phyloP scores from a whole-genome alignment of 2,113 vertebrate species.

The Baryphthengus martii region DNA sequence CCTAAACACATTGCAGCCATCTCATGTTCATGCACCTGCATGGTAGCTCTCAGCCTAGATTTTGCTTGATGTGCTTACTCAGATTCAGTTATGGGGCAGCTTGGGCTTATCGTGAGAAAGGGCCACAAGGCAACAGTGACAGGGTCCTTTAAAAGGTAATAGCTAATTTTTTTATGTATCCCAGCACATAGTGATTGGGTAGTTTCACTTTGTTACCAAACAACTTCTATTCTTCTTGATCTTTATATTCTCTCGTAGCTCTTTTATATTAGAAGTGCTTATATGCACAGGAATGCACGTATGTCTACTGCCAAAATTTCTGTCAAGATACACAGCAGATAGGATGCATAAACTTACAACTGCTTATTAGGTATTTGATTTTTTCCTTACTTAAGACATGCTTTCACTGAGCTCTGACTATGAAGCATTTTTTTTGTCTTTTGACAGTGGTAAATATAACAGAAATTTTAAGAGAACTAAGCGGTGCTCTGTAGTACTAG shows the following conservation, averaged over 20 bases:
- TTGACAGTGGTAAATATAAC: neutral
- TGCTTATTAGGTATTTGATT: neutral
- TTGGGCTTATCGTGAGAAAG: neutral
- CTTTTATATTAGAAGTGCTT: neutral
- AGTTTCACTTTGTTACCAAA: neutral
- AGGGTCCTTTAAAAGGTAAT: neutral
- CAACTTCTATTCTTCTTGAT: neutral
- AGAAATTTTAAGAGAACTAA: neutral
- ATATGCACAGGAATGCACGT: neutral
- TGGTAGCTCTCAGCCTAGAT: neutral
- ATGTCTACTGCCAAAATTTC: neutral
- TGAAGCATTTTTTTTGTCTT: neutral
- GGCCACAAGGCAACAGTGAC: neutral
- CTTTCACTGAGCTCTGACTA: neutral
- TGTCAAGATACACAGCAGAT: neutral
- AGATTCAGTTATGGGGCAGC: neutral
- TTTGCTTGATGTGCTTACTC: neutral
- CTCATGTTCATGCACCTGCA: rapidly evolving
- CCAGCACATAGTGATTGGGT: neutral
- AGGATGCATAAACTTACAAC: neutral
- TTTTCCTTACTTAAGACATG: neutral
- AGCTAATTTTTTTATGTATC: neutral
- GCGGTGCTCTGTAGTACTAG: neutral
- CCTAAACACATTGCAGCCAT: neutral
- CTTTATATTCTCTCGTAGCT: neutral